These are phyloP conservation scores for Tipula helvola DNA, from an alignment of 2,888 invertebrate genomes.

Conservation along the genomic window DNA sequence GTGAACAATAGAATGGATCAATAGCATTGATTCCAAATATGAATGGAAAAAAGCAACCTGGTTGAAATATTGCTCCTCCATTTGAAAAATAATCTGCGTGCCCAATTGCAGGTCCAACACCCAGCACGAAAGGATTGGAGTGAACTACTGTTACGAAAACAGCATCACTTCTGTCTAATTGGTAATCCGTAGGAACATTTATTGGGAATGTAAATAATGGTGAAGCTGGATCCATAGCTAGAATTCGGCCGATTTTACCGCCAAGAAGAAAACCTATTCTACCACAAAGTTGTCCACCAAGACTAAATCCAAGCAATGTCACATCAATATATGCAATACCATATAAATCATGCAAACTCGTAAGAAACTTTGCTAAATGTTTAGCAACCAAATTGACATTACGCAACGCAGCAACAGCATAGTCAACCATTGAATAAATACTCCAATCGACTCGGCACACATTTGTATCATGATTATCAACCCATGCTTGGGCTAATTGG, in stretches of 20 bases:
- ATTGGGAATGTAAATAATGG: slow-evolving; percentile 32
- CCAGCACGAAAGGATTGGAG: slow-evolving; percentile 19
- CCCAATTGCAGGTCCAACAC: not conserved
- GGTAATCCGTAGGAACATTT: slow-evolving; percentile 26
- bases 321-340: slow-evolving; percentile 26
- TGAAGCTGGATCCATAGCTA: slow-evolving; percentile 34
- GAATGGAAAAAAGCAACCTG: not conserved
- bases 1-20: not conserved
- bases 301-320: slow-evolving; percentile 31
- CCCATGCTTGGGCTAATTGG: slow-evolving; percentile 28
- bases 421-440: slow-evolving; percentile 26
- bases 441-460: slow-evolving; percentile 34
- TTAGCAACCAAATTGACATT: not conserved
- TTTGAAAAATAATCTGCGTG: not conserved
- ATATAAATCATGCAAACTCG: slow-evolving; percentile 24
- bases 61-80: not conserved
- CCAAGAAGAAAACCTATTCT: slow-evolving; percentile 27
- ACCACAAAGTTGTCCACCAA: slow-evolving; percentile 34
- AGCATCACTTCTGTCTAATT: slow-evolving; percentile 29
- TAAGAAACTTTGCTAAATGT: slow-evolving; percentile 27
- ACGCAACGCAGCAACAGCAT: slow-evolving; percentile 23
- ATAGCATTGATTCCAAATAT: not conserved
- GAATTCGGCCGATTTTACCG: slow-evolving; percentile 30
- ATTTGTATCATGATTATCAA: slow-evolving; percentile 25
- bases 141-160: slow-evolving; percentile 32